These are phyloP conservation scores for Bruchidius siliquastri DNA, from an alignment of 2,888 invertebrate species.

Conservation along the genomic window DNA sequence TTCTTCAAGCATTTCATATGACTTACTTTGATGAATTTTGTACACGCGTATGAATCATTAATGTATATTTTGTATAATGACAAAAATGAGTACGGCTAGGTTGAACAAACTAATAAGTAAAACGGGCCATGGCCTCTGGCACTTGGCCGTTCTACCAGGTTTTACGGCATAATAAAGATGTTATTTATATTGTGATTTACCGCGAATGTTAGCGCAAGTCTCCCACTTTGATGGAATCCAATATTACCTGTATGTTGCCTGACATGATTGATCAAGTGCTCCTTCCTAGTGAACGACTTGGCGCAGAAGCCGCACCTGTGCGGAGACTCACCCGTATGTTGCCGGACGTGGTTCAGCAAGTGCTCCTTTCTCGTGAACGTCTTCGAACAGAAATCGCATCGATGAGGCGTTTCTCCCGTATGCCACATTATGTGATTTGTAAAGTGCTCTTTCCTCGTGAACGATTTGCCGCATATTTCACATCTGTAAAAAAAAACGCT, in stretches of 20 bases:
- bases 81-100: too few species aligned
- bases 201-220: background rate
- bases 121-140: too few species aligned
- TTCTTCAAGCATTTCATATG: too few species aligned
- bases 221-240: background rate
- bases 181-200: background rate
- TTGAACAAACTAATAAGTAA: too few species aligned
- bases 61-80: too few species aligned
- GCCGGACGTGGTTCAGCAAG: conserved; percentile 70
- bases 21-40: too few species aligned
- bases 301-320: conserved; percentile 82
- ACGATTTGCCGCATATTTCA: conserved; percentile 83
- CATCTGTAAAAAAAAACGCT: conserved; percentile 54
- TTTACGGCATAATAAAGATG: background rate
- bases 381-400: conserved; percentile 75
- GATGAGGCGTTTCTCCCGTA: conserved; percentile 72
- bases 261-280: conserved; percentile 82
- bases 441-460: conserved; percentile 85
- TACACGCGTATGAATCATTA: too few species aligned
- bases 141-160: too few species aligned
- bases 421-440: conserved; percentile 89
- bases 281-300: conserved; percentile 82
- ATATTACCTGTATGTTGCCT: conserved; percentile 68
- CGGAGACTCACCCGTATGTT: conserved; percentile 78
- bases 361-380: conserved; percentile 76